Conservation (phyloP, 2,888 invertebrate genomes). For the Tinea pellionella region DNA sequence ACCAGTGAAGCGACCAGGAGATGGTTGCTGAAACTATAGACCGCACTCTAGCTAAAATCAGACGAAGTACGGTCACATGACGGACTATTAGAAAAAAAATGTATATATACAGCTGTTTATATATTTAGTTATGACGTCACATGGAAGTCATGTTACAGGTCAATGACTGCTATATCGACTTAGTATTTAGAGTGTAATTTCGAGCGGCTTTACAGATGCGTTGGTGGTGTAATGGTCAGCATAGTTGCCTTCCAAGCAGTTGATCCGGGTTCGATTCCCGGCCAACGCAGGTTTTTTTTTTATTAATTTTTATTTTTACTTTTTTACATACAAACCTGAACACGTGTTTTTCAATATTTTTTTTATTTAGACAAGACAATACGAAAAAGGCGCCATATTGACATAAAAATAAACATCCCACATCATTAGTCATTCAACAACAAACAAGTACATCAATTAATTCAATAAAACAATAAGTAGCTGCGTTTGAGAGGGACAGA, state of each 20-base stretch:
- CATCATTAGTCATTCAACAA: neutral
- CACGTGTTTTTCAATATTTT: too few relatives aligned
- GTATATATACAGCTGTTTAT: neutral
- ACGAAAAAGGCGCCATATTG: neutral
- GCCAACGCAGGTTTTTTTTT: conserved; percentile 22
- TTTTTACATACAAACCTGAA: too few relatives aligned
- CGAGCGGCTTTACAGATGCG: conserved; percentile 18
- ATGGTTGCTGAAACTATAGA: too few relatives aligned
- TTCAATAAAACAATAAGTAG: conserved; percentile 10
- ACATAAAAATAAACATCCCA: conserved; percentile 2
- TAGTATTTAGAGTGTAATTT: neutral
- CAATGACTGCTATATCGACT: neutral
- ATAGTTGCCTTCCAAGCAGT: conserved; percentile 32
- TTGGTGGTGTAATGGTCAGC: conserved; percentile 33
- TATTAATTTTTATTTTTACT: too few relatives aligned
- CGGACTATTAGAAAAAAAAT: too few relatives aligned
- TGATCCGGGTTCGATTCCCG: conserved; percentile 32
- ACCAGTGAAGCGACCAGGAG: too few relatives aligned
- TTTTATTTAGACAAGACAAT: neutral
- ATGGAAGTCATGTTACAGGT: neutral
- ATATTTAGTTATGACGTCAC: neutral
- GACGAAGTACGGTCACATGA: too few relatives aligned
- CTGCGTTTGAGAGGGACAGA: neutral
- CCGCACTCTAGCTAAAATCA: too few relatives aligned
- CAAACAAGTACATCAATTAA: conserved; percentile 9